Base-by-base conservation (phyloP, 2,888 invertebrate genomes). In the Diadegma fenestrale region DNA sequence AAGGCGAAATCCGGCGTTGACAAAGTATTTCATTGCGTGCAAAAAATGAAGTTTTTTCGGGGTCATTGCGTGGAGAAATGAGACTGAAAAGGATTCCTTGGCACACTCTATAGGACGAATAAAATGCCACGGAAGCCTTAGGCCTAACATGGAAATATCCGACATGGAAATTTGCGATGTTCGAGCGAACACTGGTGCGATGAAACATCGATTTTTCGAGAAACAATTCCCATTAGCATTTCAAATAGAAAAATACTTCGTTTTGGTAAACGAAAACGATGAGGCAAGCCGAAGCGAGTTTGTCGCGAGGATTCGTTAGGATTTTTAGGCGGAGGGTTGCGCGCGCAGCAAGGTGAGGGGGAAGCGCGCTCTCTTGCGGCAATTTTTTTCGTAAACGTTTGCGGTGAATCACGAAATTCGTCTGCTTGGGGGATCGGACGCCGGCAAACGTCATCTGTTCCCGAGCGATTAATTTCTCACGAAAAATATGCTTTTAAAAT, bases 351-450 rank as follows among this genome's bases (percentile, higher is more conserved):
- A 58, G 4, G 14, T 22, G 8, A 58, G 26, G 14, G 14, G 58
- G 14, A 48, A 45, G 43, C 51, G 61, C 73, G 72, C 72, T 22
- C 73, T 73, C 61, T 73, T 10, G 8, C 73, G 61, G 51, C n/a
- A 33, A 19, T n/a, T 30, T 43, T 17, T 1, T 51, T 43, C 43
- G 61, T 43, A 30, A 14, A 58, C 43, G 43, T 48, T 30, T 73
- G 61, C 61, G 17, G 69, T 45, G 45, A 30, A 69, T 48, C 48
- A 69, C n/a, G 12, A 48, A 45, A 48, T 48, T 26, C 69, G 66
- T 41, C 37, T 43, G 66, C 66, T 66, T 12, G 51, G 19, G n/a
- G n/a, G 33, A 14, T 33, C 51, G 1, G 51, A 51, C 26, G 51
- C 69, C 69, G 69, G 51, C 30, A 48, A 71, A 71, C 51, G 51